phyloP scores from a whole-genome alignment of 2,797 vertebrate genomes.

The Acanthurus lineatus region DNA sequence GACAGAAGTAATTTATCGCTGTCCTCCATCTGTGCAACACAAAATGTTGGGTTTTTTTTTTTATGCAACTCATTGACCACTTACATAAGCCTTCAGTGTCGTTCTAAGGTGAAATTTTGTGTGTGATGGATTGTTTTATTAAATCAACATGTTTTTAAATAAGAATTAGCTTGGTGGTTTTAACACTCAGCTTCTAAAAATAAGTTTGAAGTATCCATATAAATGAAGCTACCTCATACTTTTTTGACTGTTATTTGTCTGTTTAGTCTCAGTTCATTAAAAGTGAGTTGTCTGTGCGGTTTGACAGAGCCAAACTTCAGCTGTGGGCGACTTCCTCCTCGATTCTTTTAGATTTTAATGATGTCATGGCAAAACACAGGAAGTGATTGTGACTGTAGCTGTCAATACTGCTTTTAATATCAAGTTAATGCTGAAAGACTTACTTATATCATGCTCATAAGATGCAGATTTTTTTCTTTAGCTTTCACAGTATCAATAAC shows the following conservation, averaged over 20 bases:
- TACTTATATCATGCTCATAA: neutral
- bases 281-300: conserved; percentile 4
- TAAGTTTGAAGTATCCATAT: neutral
- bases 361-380: conserved; percentile 64
- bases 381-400: conserved; percentile 18
- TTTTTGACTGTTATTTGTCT: neutral
- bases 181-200: neutral
- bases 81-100: neutral
- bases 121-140: neutral
- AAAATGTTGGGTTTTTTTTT: neutral
- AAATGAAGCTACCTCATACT: neutral
- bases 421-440: neutral
- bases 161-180: neutral
- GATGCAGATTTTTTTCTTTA: neutral
- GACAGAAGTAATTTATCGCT: conserved; percentile 24
- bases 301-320: conserved; percentile 8
- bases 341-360: conserved; percentile 46
- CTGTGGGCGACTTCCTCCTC: conserved; percentile 56
- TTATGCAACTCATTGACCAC: neutral
- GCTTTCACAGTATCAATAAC: neutral
- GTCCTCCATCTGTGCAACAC: conserved; percentile 2
- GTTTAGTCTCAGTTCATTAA: neutral
- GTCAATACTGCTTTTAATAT: conserved; percentile 2
- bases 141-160: neutral
- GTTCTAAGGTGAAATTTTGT: neutral